These are phyloP conservation scores for Lepisosteus osseus DNA, from an alignment of 2,113 vertebrate species.

Conservation along the genomic window DNA sequence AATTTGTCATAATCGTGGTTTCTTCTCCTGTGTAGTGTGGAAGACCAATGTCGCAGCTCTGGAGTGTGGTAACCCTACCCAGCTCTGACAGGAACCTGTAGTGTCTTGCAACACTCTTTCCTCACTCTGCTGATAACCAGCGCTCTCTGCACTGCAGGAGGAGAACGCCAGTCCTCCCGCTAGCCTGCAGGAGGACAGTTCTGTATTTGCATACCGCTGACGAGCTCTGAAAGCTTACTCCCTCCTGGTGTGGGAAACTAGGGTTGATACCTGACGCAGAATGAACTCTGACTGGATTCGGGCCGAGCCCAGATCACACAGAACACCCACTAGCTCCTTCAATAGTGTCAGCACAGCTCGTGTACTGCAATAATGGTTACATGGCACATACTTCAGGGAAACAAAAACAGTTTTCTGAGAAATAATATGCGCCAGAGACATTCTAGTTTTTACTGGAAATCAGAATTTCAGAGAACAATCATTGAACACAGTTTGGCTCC, in stretches of 20 bases:
- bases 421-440: no score
- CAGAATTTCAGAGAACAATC: no score
- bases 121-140: background rate
- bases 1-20: background rate
- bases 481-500: no score
- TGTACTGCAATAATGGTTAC: background rate
- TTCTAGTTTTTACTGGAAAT: no score
- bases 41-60: constrained; percentile 26
- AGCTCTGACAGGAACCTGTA: constrained; percentile 2
- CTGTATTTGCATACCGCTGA: background rate
- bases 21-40: constrained; percentile 9
- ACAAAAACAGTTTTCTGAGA: no score
- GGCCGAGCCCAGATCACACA: background rate
- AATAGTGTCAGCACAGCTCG: background rate
- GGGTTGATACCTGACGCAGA: no score
- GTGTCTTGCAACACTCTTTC: constrained; percentile 25
- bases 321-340: no score
- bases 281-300: no score
- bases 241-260: no score
- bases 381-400: background rate
- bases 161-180: background rate
- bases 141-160: background rate
- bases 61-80: constrained; percentile 13
- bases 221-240: no score
- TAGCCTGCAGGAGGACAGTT: background rate